These are phyloP conservation scores for Ophraella communa DNA, from an alignment of 2,888 invertebrate genomes.

Conservation along the genomic window DNA sequence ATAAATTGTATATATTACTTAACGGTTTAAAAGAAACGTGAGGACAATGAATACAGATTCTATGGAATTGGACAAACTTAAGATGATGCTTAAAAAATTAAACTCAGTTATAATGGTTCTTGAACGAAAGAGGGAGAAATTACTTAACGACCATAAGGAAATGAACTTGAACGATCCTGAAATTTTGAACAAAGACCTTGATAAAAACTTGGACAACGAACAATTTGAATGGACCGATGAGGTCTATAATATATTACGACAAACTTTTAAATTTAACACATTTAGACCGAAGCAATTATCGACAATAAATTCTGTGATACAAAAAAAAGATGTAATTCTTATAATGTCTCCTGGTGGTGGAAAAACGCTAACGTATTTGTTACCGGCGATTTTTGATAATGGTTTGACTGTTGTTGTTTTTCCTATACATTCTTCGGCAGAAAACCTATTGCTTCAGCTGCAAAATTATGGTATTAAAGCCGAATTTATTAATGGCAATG, in stretches of 20 bases:
- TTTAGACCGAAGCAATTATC: conserved; percentile 82
- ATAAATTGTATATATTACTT: no score
- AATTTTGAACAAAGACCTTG: no score
- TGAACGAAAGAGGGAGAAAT: no score
- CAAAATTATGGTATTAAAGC: conserved; percentile 69
- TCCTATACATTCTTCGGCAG: conserved; percentile 87
- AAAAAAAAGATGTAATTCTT: conserved; percentile 78
- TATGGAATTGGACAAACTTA: no score
- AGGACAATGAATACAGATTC: no score
- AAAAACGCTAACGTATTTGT: conserved; percentile 88
- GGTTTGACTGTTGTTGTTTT: conserved; percentile 80
- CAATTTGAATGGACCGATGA: conserved; percentile 81
- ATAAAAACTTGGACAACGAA: no score
- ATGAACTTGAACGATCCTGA: no score
- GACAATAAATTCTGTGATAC: conserved; percentile 85
- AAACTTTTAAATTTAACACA: conserved; percentile 71
- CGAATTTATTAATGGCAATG: conserved; percentile 72
- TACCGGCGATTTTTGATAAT: conserved; percentile 73
- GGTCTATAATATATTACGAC: conserved; percentile 64
- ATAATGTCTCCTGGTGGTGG: conserved; percentile 93
- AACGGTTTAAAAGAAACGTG: no score
- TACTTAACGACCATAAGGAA: no score
- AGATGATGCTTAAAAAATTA: no score
- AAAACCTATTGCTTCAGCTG: conserved; percentile 83
- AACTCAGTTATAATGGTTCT: no score